Percentiles rank a stretch among this genome's conserved stretches.
These are phyloP conservation scores for Rhinoptilus africanus DNA, from an alignment of 2,113 vertebrate species.

Conservation along the genomic window DNA sequence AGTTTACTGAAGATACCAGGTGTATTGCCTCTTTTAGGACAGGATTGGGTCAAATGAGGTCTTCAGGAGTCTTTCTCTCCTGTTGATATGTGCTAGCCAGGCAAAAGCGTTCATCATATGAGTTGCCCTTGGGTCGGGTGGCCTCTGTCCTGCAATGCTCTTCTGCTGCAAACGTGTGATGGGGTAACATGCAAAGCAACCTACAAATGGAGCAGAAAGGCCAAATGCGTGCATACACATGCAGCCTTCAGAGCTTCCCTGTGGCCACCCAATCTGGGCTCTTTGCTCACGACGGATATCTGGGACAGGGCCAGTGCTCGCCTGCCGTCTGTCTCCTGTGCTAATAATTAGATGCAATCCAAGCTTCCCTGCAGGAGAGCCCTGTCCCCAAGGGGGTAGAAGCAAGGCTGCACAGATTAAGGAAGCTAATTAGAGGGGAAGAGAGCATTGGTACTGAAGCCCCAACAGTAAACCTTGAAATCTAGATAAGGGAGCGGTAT, in stretches of 20 bases:
- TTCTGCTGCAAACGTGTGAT: neutral
- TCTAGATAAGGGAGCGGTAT: constrained; percentile 49
- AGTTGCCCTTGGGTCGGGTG: neutral
- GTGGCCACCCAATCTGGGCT: neutral
- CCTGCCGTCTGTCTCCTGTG: neutral
- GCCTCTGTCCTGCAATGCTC: neutral
- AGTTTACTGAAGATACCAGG: neutral
- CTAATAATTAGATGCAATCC: constrained; percentile 40
- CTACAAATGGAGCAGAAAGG: neutral
- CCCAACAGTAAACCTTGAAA: constrained; percentile 48
- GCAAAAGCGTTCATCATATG: neutral
- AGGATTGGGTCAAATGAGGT: neutral
- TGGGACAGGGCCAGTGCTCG: neutral
- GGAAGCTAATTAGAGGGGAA: constrained; percentile 57
- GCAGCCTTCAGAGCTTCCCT: neutral
- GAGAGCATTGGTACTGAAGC: neutral
- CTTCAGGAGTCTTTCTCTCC: neutral
- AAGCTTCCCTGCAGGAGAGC: constrained; percentile 26
- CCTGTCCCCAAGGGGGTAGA: neutral
- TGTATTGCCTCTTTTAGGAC: neutral
- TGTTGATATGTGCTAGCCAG: neutral
- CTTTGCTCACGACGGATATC: neutral
- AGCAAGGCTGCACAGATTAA: constrained; percentile 50
- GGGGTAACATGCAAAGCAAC: neutral
- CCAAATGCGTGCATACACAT: accelerated